Evolutionary conservation across 2,113 vertebrate genomes (phyloP).

Genomic region (Agapornis roseicollis): DNA sequence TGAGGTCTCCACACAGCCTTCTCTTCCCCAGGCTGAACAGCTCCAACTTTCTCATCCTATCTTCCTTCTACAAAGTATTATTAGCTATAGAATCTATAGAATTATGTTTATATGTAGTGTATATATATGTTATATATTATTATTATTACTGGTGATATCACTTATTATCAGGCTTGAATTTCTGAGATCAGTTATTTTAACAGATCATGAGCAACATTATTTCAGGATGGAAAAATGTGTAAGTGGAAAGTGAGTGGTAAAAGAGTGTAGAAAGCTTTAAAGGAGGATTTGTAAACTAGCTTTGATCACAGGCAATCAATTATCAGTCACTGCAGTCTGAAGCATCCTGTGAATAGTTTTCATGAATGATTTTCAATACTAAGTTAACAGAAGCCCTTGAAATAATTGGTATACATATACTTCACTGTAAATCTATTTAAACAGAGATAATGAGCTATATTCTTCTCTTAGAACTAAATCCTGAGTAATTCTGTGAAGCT

Average conservation of each 20-base stretch:
- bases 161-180: neutral
- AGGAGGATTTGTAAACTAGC: neutral
- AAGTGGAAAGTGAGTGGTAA: neutral
- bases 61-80: neutral
- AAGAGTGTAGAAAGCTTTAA: neutral
- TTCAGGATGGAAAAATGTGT: neutral
- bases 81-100: neutral
- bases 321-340: neutral
- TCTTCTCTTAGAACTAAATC: neutral
- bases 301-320: neutral
- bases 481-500: neutral
- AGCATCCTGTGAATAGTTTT: neutral
- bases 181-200: neutral
- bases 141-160: neutral
- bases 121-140: neutral
- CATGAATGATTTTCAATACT: neutral
- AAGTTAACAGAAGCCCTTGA: neutral
- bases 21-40: too few species aligned
- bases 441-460: neutral
- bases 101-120: neutral
- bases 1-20: too few species aligned
- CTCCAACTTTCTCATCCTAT: too few species aligned
- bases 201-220: neutral
- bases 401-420: neutral
- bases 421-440: neutral